phyloP scores from a whole-genome alignment of 2,888 invertebrate species.

The Chrysolina americana region DNA sequence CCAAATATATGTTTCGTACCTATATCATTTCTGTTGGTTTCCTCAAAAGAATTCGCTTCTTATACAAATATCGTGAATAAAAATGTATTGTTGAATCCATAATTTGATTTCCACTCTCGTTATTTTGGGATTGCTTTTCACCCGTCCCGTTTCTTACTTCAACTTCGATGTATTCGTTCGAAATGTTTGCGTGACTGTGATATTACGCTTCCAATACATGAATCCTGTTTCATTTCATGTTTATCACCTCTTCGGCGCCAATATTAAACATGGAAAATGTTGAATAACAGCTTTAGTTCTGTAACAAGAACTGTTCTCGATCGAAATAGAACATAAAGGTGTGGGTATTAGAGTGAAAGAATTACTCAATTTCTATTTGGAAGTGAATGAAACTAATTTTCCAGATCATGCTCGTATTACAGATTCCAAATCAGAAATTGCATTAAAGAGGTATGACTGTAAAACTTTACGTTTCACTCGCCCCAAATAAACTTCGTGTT shows the following conservation, averaged over 20 bases:
- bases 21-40: too few relatives aligned
- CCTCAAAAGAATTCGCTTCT: too few relatives aligned
- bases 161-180: background rate
- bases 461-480: too few relatives aligned
- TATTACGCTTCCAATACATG: slow-evolving; percentile 24
- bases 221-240: slow-evolving; percentile 37
- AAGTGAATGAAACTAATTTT: background rate
- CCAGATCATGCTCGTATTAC: too few relatives aligned
- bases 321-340: slow-evolving; percentile 37
- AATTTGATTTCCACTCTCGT: background rate
- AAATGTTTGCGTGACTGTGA: slow-evolving; percentile 23
- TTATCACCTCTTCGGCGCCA: slow-evolving; percentile 40
- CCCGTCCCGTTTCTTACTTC: background rate
- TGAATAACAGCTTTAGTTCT: slow-evolving; percentile 31
- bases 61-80: background rate
- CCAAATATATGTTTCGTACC: too few relatives aligned
- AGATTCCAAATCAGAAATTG: too few relatives aligned
- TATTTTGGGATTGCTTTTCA: slow-evolving; percentile 5
- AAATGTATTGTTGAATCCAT: background rate
- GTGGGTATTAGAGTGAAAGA: slow-evolving; percentile 27
- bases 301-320: slow-evolving; percentile 29
- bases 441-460: too few relatives aligned
- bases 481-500: too few relatives aligned
- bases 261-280: slow-evolving; percentile 34
- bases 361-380: background rate